These are phyloP conservation scores for Leptinotarsa peninsularis DNA, from an alignment of 2,888 invertebrate species.

Conservation along the genomic window DNA sequence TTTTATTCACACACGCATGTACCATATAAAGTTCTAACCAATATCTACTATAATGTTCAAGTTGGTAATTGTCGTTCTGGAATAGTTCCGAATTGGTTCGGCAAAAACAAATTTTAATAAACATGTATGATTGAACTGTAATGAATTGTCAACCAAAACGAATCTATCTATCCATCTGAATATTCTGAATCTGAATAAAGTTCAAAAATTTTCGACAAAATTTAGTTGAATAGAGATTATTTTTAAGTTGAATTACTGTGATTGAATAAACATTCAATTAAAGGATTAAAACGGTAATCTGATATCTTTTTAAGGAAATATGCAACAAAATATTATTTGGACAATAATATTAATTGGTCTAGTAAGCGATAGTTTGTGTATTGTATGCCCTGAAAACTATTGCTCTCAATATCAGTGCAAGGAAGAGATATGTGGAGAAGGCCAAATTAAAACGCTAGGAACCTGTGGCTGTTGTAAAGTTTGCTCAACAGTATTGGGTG, in stretches of 20 bases:
- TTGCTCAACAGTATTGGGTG: constrained; percentile 37
- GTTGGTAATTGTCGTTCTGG: too few relatives aligned
- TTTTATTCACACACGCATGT: too few relatives aligned
- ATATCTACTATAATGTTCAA: too few relatives aligned
- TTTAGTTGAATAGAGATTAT: not conserved
- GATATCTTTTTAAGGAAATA: not conserved
- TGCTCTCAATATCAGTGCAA: constrained; percentile 31
- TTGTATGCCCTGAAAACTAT: constrained; percentile 38
- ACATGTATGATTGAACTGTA: too few relatives aligned
- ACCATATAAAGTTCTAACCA: too few relatives aligned
- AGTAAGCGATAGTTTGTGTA: constrained; percentile 20
- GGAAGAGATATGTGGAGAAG: constrained; percentile 31
- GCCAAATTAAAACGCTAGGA: constrained; percentile 37
- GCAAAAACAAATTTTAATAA: too few relatives aligned
- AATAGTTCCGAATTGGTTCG: too few relatives aligned
- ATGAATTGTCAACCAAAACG: too few relatives aligned
- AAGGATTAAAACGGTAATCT: not conserved
- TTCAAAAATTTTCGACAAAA: too few relatives aligned
- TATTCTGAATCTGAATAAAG: too few relatives aligned
- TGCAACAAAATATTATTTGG: constrained; percentile 24
- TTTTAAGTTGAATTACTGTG: not conserved
- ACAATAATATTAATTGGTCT: constrained; percentile 19
- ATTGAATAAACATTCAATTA: not conserved
- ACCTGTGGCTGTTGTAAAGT: constrained; percentile 38
- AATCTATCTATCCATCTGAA: too few relatives aligned